Evolutionary conservation across 2,797 vertebrate species (phyloP).

Genomic region (Podargus strigoides): DNA sequence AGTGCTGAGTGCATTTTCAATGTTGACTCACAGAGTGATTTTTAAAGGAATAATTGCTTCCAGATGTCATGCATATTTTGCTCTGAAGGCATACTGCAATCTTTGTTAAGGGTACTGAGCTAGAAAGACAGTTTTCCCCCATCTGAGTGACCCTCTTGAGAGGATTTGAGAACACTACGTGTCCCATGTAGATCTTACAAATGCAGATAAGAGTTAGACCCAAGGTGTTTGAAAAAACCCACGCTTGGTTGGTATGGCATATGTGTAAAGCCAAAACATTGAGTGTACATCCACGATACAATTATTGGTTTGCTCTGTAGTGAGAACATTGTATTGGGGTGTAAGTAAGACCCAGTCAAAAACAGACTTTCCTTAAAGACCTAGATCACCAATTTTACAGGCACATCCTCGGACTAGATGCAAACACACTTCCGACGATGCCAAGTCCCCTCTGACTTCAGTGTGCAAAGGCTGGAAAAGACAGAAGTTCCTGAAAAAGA

Average conservation of each 20-base stretch:
- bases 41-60: slow-evolving; percentile 68
- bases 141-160: neutral
- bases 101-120: slow-evolving; percentile 35
- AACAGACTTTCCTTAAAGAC: neutral
- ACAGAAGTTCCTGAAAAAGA: neutral
- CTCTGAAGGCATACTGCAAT: slow-evolving; percentile 45
- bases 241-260: neutral
- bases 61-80: slow-evolving; percentile 63
- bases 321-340: neutral
- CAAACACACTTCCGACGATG: neutral
- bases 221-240: neutral
- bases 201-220: neutral
- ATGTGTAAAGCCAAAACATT: neutral
- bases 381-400: neutral
- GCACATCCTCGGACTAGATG: neutral
- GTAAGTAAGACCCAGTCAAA: neutral
- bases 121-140: neutral
- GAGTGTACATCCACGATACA: neutral
- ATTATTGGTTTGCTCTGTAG: neutral
- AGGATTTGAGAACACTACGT: neutral
- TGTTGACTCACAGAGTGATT: slow-evolving; percentile 38
- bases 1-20: neutral
- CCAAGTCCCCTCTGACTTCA: neutral
- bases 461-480: neutral
- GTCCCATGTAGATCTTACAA: neutral